Percentiles rank a stretch among this genome's conserved stretches.
These are phyloP conservation scores for Mesodorylaimus sp. DNA, from an alignment of 2,888 invertebrate genomes.

Conservation along the genomic window DNA sequence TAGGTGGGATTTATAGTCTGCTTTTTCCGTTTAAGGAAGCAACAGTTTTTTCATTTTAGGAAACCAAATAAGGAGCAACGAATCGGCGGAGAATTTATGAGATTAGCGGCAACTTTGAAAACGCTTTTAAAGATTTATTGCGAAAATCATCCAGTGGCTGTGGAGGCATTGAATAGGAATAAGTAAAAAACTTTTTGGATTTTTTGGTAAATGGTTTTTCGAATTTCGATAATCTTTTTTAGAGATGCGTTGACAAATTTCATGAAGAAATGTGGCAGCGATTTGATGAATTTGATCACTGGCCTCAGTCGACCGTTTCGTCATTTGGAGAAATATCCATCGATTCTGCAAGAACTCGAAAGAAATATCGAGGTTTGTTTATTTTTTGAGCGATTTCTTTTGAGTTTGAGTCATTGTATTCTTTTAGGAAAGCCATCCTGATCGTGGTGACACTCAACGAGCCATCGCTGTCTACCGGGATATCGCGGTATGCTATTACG, in stretches of 20 bases:
- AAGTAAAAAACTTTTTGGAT: constrained; percentile 42
- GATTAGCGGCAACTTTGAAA: constrained; percentile 45
- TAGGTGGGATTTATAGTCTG: constrained; percentile 38
- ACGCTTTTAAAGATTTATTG: constrained; percentile 70
- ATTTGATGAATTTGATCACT: constrained; percentile 69
- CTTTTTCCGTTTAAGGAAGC: not conserved
- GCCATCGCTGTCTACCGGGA: constrained; percentile 85
- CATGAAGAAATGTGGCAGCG: constrained; percentile 73
- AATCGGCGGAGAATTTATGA: constrained; percentile 74
- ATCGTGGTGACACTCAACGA: constrained; percentile 86
- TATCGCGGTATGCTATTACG: constrained; percentile 49
- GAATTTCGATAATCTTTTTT: not conserved
- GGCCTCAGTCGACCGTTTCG: constrained; percentile 86
- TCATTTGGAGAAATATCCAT: constrained; percentile 75
- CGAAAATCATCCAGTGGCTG: constrained; percentile 77
- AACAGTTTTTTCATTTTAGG: constrained; percentile 15
- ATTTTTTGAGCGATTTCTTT: not conserved
- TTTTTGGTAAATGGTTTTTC: not conserved
- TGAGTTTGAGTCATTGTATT: constrained; percentile 4
- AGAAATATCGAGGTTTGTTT: constrained; percentile 58
- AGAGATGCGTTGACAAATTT: constrained; percentile 63
- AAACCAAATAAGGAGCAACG: constrained; percentile 46
- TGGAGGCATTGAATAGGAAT: constrained; percentile 73
- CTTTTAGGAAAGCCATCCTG: constrained; percentile 60
- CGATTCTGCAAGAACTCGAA: constrained; percentile 69